Base-by-base conservation (phyloP, 2,888 invertebrate genomes). In the Cephus rjabovi region DNA sequence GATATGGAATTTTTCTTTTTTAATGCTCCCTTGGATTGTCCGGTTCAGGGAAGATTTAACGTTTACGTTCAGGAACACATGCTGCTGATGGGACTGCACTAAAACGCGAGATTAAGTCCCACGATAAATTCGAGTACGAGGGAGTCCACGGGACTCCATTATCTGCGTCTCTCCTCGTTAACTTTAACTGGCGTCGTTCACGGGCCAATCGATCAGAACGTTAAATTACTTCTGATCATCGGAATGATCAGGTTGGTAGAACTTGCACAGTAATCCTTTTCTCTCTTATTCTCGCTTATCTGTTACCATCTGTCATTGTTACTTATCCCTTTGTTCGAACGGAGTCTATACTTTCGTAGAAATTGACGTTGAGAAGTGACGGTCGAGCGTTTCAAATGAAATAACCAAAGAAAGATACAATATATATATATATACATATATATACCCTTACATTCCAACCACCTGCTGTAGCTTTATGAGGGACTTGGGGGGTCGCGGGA, bases 101-200 rank as follows among this genome's bases (percentile, higher is more conserved):
- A 75, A 81, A 82, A 80, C 77, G 75, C 56, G 68, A 80, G 77
- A 79, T 80, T 81, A 79, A 79, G 74, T 81, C 78, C 70, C 30
- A 56, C 78, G 75, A 76, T 81, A 79, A 78, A 80, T 80, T 73
- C 71, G 56, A 56, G 23, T 23, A 56, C 56, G 56, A 56, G 56
- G 56, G 9, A 56, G 56, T 56, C 56, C 56, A 23, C 56, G 56
- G 56, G 56, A 56, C 56, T 56, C 56, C 56, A 56, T 56, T 56
- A 56, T 56, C 56, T 56, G 2, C 56, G 56, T 56, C 56, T 56
- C 9, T 23, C 56, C 56, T 56, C 56, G 56, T 56, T 56, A 56
- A 56, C 56, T 56, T 56, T 56, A 56, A 56, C 56, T 56, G 23
- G 56, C 56, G 56, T 56, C 56, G 56, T 56, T 56, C 56, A 2